Conservation (phyloP, 1,140 invertebrate species). For the Musca vetustissima region DNA sequence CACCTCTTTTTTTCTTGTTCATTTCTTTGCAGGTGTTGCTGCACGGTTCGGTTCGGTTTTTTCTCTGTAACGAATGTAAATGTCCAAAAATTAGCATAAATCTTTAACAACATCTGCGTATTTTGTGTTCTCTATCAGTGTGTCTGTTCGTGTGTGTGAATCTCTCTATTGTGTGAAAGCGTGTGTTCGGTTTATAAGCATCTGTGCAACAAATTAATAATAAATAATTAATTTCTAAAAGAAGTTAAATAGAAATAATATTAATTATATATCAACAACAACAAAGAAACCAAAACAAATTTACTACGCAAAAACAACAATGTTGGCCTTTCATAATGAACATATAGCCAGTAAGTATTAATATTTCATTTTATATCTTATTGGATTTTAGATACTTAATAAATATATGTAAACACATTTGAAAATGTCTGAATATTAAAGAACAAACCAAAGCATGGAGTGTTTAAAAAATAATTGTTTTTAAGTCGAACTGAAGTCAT, state of each 20-base stretch:
- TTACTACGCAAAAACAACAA: conserved; percentile 17
- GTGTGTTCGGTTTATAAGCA: background rate
- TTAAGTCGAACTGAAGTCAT: too few relatives aligned
- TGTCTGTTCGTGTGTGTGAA: background rate
- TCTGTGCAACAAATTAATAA: background rate
- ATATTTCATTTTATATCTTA: too few relatives aligned
- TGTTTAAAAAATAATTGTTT: too few relatives aligned
- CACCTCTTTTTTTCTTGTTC: background rate
- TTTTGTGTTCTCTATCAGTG: background rate
- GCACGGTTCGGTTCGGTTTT: background rate
- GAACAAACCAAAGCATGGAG: too few relatives aligned
- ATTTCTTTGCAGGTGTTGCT: conserved; percentile 11
- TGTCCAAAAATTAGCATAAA: background rate
- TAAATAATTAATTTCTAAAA: background rate
- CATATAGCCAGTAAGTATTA: conserved; percentile 34
- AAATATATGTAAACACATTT: too few relatives aligned
- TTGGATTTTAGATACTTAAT: too few relatives aligned
- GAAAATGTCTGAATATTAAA: too few relatives aligned
- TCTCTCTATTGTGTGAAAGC: too few relatives aligned
- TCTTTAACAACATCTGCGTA: background rate
- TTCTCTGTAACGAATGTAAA: background rate
- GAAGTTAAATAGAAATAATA: background rate
- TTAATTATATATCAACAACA: background rate
- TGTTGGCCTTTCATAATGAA: conserved; percentile 37
- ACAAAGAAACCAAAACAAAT: conserved; percentile 4